phyloP scores from a whole-genome alignment of 2,113 vertebrate genomes.

The Petrocephalus zakoni region DNA sequence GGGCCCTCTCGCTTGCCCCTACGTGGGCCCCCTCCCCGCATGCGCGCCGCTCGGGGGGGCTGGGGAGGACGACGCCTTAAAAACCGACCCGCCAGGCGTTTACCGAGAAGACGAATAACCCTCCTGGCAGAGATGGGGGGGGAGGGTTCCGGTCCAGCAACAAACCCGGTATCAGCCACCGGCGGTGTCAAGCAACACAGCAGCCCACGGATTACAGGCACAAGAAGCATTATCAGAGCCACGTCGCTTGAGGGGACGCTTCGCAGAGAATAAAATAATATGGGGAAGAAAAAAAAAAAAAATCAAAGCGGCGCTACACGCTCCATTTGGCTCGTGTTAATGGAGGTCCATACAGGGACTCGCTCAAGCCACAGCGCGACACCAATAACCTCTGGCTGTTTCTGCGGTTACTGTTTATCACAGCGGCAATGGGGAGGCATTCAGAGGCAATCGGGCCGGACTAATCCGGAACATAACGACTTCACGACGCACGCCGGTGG shows the following conservation, averaged over 20 bases:
- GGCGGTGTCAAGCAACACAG: not conserved
- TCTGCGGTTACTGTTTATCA: not conserved
- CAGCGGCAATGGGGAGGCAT: not conserved
- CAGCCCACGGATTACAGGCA: not conserved
- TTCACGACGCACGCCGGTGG: not conserved
- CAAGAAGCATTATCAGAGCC: not conserved
- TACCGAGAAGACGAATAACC: not conserved
- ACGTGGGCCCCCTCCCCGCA: not conserved
- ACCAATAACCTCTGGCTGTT: slow-evolving; percentile 22
- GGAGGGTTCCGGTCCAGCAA: not conserved
- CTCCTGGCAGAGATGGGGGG: not conserved
- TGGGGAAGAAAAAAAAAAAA: not conserved
- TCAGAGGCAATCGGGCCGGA: slow-evolving; percentile 6
- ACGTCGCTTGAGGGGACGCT: not conserved
- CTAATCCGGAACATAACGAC: not conserved
- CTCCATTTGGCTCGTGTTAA: slow-evolving; percentile 16
- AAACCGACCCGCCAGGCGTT: not conserved
- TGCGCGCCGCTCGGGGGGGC: not conserved
- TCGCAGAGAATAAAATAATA: not conserved
- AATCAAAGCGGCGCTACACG: slow-evolving; percentile 11
- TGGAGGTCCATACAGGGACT: not conserved
- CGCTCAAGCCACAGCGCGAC: slow-evolving; percentile 6
- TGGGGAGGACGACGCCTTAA: not conserved
- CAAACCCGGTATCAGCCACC: not conserved
- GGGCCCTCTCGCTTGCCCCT: not conserved